Base-by-base conservation (phyloP, 2,113 vertebrate genomes). In the Macaca mulatta region DNA sequence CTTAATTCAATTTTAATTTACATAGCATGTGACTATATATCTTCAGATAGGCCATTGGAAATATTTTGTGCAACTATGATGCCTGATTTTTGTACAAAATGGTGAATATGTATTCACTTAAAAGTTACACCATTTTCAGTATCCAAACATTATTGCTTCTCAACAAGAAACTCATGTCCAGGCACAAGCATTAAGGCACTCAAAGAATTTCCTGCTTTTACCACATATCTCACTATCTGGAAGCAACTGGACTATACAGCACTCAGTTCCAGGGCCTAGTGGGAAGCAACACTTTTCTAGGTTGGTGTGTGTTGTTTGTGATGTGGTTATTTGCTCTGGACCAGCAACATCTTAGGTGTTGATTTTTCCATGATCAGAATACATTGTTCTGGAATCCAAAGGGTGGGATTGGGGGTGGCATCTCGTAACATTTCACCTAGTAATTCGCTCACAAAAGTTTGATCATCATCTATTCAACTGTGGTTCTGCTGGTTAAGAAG, bases 1-100 rank as follows among this genome's bases (percentile, higher is more conserved):
- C 40, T 80, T 90, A 75, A 82, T 90, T 45, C 57, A 82, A 45
- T 52, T 25, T n/a, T 75, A 80, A 81, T 59, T 89, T 50, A n/a
- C 2, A 75, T 35, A 69, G 32, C 4, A 43, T 13, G 11, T 27
- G 20, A 18, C 13, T 61, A 3, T 61, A n/a, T 12, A 17, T 23
- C 16, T 32, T 93, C 52, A 64, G 10, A 52, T 3, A 45, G 43
- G 8, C 3, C n/a, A 61, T 61, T 78, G 70, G 38, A 77, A 89
- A 77, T 64, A 9, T 40, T 85, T 70, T 30, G 59, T 70, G 78
- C 86, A 90, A 90, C 9, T 23, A 61, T 16, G 7, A 78, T 88
- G 10, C 78, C 27, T 67, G 25, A 75, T 75, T 93, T 82, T 85
- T 70, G 9, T 78, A 50, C 9, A 69, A 81, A 85, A 55, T 2